A percentile compares a stretch with the other conserved stretches of the same genome.
phyloP scores from a whole-genome alignment of 2,797 vertebrate genomes.

The Macropus fuliginosus region DNA sequence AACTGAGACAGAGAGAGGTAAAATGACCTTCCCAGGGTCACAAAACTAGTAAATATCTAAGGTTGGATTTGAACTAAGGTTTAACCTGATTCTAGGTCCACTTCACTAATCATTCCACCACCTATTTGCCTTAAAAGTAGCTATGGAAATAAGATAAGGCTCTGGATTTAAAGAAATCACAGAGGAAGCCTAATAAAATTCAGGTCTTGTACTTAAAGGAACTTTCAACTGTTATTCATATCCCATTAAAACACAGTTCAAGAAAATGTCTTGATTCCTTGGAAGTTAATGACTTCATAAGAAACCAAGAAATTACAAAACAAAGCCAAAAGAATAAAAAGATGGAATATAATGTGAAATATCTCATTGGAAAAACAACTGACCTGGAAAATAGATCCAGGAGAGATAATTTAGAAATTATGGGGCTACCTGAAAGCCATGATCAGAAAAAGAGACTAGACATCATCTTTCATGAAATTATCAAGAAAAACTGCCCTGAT shows the following conservation, averaged over 20 bases:
- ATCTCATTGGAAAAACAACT: too few relatives aligned
- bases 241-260: neutral
- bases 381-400: too few relatives aligned
- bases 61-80: neutral
- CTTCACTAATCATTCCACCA: too few relatives aligned
- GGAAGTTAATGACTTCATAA: neutral
- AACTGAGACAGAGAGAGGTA: neutral
- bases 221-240: neutral
- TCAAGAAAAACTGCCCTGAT: too few relatives aligned
- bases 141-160: neutral
- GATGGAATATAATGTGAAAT: too few relatives aligned
- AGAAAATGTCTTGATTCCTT: neutral
- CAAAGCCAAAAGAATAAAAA: too few relatives aligned
- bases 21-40: neutral
- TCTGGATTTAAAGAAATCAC: neutral
- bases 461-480: too few relatives aligned
- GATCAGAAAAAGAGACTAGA: too few relatives aligned
- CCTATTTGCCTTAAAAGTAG: neutral
- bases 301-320: too few relatives aligned
- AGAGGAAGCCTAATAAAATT: neutral
- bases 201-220: neutral
- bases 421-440: too few relatives aligned
- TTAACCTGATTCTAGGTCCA: neutral
- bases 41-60: neutral
- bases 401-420: too few relatives aligned